Evolutionary conservation across 2,888 invertebrate genomes (phyloP), one percentile per base, ranked within the genome.

Genomic region (Ophioninae sp.): DNA sequence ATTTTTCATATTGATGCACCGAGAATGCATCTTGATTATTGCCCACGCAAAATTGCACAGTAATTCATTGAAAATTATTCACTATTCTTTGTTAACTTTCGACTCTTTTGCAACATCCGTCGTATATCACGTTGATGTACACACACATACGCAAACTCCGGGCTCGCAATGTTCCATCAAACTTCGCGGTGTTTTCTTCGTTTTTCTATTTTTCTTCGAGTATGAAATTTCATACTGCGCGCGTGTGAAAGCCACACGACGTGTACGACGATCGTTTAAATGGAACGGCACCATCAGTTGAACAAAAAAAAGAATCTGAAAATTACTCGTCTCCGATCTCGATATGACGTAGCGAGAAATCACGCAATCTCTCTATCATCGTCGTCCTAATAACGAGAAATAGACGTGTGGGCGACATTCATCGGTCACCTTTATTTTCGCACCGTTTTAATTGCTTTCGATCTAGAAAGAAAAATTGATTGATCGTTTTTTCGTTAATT

Each of bases 371-470:
- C 56, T 78, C 58, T 10, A 9, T n/a, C n/a, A 22, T n/a, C 51
- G 5, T 39, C 22, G 2, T 10, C 37, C 20, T 6, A 61, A 44
- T 13, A 39, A 77, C 9, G 44, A 59, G 20, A 23, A 68, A 68
- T 51, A 59, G n/a, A 20, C 22, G 39, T 10, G 83, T 80, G 63
- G 76, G 80, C 72, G 83, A 76, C 67, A 68, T 72, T 68, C 76
- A 76, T 80, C 64, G 72, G 13, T 17, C 17, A 10, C 17, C 13
- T 13, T 51, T 51, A 51, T 17, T 1, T 51, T 51, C 5, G 13
- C 51, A 17, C 6, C 17, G 0, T 17, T 51, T 51, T 17, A 17
- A 2, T 51, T 5, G 30, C 30, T 13, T 51, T 51, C 51, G 51
- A 51, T 51, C 1, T 13, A 0, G 17, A 51, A 51, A 13, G 6